Evolutionary conservation across 2,888 invertebrate genomes (phyloP).

Genomic region (Argyresthia goedartella): DNA sequence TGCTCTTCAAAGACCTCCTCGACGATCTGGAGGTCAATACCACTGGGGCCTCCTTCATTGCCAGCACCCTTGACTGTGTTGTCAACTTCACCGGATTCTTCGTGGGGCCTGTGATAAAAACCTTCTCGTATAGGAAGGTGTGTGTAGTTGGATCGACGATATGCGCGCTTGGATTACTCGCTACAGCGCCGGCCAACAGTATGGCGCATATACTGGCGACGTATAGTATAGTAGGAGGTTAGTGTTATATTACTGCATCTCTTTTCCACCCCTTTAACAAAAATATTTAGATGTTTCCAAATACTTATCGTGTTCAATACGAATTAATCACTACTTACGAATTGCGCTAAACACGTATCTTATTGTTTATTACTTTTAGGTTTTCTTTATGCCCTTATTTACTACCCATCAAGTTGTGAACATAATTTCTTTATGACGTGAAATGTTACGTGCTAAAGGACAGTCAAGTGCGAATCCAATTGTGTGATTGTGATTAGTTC

Average conservation of each 20-base stretch:
- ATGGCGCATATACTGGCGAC: slow-evolving; percentile 79
- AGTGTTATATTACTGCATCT: slow-evolving; percentile 21
- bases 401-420: too few species aligned
- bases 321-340: too few species aligned
- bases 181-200: slow-evolving; percentile 77
- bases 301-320: not conserved
- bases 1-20: slow-evolving; percentile 82
- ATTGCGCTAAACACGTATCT: too few species aligned
- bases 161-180: slow-evolving; percentile 75
- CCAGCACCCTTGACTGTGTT: slow-evolving; percentile 81
- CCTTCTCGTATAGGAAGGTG: slow-evolving; percentile 80
- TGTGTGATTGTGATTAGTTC: too few species aligned
- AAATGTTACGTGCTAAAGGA: too few species aligned
- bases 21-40: slow-evolving; percentile 78
- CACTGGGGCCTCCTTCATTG: slow-evolving; percentile 80
- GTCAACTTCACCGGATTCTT: slow-evolving; percentile 85
- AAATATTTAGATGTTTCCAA: not conserved
- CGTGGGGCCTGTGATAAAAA: slow-evolving; percentile 81
- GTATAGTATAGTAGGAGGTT: slow-evolving; percentile 82
- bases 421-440: too few species aligned
- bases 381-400: too few species aligned
- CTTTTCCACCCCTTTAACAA: not conserved
- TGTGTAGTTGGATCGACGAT: slow-evolving; percentile 76
- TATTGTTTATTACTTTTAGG: too few species aligned
- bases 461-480: too few species aligned